Evolutionary conservation across 1,140 invertebrate species (phyloP).

Genomic region (Ptiloglossa arizonensis): DNA sequence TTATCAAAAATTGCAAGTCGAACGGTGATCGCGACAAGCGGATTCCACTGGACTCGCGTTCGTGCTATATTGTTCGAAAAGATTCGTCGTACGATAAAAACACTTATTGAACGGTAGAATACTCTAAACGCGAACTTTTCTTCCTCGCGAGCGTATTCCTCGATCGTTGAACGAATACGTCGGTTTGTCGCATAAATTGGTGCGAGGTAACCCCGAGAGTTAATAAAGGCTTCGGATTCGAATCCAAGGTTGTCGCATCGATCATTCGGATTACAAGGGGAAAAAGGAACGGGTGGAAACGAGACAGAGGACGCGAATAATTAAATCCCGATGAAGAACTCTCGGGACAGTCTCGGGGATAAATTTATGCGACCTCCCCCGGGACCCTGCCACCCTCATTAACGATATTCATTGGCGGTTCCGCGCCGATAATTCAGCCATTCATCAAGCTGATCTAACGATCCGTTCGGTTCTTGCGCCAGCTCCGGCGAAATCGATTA

Average conservation of each 20-base stretch:
- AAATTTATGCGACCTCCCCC: slow-evolving; percentile 58
- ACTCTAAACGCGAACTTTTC: too few species aligned
- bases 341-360: slow-evolving; percentile 12
- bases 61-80: too few species aligned
- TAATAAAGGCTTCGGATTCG: slow-evolving; percentile 27
- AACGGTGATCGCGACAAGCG: too few species aligned
- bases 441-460: slow-evolving; percentile 70
- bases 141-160: too few species aligned
- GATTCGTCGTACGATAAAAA: too few species aligned
- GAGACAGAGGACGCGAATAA: slow-evolving; percentile 52
- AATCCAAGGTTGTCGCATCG: slow-evolving; percentile 12
- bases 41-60: too few species aligned
- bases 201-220: slow-evolving; percentile 4
- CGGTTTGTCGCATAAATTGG: neutral
- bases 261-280: slow-evolving; percentile 12
- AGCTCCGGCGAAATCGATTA: slow-evolving; percentile 68
- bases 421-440: slow-evolving; percentile 70
- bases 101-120: too few species aligned
- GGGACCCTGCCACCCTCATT: slow-evolving; percentile 64
- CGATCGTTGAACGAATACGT: neutral
- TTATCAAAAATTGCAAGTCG: too few species aligned
- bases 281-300: slow-evolving; percentile 4
- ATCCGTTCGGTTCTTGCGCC: slow-evolving; percentile 68
- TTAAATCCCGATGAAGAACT: slow-evolving; percentile 59
- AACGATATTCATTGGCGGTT: slow-evolving; percentile 72